A percentile compares a stretch with the other conserved stretches of the same genome.
These are phyloP conservation scores for Otolemur crassicaudatus DNA, from an alignment of 2,797 vertebrate species.

Conservation along the genomic window DNA sequence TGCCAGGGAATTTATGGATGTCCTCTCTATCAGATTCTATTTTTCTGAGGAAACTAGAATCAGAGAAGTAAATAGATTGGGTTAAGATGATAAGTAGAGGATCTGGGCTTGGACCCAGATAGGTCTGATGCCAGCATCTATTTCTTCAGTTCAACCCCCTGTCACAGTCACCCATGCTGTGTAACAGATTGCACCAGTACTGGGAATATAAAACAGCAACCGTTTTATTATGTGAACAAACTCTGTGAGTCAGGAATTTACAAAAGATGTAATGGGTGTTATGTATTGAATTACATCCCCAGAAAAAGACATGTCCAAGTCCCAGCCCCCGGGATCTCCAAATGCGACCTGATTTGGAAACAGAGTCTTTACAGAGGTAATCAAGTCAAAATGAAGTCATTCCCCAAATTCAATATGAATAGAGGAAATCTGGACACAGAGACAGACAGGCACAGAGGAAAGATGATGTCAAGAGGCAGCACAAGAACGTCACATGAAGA, in stretches of 20 bases:
- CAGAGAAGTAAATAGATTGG: background rate
- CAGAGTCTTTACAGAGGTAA: background rate
- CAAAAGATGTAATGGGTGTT: background rate
- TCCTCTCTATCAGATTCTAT: background rate
- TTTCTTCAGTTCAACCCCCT: background rate
- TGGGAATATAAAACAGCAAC: background rate
- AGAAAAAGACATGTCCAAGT: background rate
- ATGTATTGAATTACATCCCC: background rate
- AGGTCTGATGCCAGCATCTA: background rate
- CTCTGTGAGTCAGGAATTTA: background rate
- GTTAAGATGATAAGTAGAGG: background rate
- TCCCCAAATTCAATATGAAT: no score
- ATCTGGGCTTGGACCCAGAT: background rate
- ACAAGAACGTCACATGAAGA: fast-evolving
- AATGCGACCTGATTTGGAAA: background rate
- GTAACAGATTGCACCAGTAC: background rate
- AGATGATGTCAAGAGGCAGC: background rate
- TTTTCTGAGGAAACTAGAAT: background rate
- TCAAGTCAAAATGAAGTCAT: background rate
- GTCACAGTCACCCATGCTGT: background rate
- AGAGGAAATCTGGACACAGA: background rate
- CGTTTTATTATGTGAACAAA: background rate
- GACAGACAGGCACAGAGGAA: background rate
- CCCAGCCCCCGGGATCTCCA: background rate
- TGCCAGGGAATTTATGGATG: background rate